Evolutionary conservation across 2,888 invertebrate species (phyloP).

Genomic region (Agrotis segetum): DNA sequence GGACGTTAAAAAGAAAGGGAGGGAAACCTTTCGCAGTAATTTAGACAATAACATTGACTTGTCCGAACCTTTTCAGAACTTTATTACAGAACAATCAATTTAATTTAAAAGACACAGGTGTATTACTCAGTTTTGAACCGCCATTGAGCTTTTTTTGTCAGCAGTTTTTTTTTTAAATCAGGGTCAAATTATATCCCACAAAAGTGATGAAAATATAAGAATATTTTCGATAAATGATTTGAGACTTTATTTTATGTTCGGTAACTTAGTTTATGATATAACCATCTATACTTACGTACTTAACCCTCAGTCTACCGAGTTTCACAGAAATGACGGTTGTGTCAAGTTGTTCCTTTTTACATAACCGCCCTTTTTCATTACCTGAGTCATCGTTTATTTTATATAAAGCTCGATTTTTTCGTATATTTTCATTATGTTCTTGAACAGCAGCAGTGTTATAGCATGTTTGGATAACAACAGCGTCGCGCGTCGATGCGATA

Average conservation of each 20-base stretch:
- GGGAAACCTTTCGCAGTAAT: background rate
- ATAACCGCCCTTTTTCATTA: conserved; percentile 15
- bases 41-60: background rate
- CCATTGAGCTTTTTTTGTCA: background rate
- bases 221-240: background rate
- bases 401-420: no score
- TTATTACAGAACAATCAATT: background rate
- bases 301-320: background rate
- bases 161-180: conserved; percentile 15
- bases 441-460: background rate
- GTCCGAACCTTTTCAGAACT: background rate
- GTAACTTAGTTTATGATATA: background rate
- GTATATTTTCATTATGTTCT: background rate
- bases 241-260: background rate
- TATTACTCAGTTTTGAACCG: background rate
- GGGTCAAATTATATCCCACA: conserved; percentile 3
- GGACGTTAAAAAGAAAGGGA: background rate
- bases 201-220: background rate
- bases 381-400: background rate
- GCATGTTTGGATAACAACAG: background rate
- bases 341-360: conserved; percentile 27
- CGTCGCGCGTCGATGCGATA: conserved; percentile 4
- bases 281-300: no score
- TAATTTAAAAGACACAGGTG: no score
- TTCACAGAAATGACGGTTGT: background rate